These are phyloP conservation scores for Propsilocerus akamusi DNA, from an alignment of 1,140 invertebrate species.

Conservation along the genomic window DNA sequence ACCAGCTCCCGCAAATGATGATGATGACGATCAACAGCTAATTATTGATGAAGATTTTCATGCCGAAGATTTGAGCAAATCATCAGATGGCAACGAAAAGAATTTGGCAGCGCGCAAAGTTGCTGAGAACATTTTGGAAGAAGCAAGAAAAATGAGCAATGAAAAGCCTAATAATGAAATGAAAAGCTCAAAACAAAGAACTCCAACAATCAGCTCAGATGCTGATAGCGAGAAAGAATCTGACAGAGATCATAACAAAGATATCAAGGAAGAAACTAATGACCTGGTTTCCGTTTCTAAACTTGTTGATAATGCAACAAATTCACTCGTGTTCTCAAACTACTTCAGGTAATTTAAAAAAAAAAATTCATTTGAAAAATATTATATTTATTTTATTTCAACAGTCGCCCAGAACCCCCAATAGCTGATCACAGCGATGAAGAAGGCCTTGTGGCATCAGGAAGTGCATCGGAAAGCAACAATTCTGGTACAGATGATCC, in stretches of 20 bases:
- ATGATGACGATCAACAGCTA: slow-evolving; percentile 27
- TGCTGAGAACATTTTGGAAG: slow-evolving; percentile 29
- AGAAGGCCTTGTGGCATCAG: slow-evolving; percentile 48
- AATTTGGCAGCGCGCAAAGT: slow-evolving; percentile 27
- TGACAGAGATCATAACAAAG: slow-evolving; percentile 10
- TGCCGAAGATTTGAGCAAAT: slow-evolving; percentile 6
- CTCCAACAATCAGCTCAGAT: not conserved
- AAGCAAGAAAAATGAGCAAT: slow-evolving; percentile 27
- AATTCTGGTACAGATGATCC: slow-evolving; percentile 58
- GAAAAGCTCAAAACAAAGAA: slow-evolving; percentile 11
- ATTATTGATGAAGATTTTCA: slow-evolving; percentile 32
- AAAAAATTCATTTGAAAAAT: not conserved
- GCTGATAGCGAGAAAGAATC: not conserved
- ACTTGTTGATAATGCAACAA: slow-evolving; percentile 58
- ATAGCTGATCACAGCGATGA: slow-evolving; percentile 40
- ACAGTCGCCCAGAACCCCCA: slow-evolving; percentile 20
- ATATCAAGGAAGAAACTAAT: slow-evolving; percentile 25
- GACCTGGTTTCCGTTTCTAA: slow-evolving; percentile 61
- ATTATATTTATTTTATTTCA: not conserved
- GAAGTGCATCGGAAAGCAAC: slow-evolving; percentile 55
- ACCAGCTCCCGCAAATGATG: slow-evolving; percentile 4
- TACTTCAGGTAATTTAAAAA: slow-evolving; percentile 28
- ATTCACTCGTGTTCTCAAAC: slow-evolving; percentile 33
- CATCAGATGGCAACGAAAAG: slow-evolving; percentile 5
- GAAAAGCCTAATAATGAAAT: slow-evolving; percentile 26